Conservation (phyloP, 2,888 invertebrate genomes). For the Pheosia gnoma region DNA sequence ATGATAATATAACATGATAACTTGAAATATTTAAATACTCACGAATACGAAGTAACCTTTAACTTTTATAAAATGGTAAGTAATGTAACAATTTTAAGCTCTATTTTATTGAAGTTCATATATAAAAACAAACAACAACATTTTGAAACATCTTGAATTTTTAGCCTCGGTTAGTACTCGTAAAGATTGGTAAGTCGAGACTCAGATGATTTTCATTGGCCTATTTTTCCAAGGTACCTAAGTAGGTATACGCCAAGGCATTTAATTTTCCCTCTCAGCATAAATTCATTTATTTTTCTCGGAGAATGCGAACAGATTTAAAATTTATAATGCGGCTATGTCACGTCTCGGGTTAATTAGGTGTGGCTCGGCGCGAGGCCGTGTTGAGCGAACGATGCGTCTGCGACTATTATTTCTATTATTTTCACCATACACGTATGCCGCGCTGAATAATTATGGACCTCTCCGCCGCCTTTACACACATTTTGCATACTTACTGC, state of each 20-base stretch:
- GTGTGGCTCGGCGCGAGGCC: conserved; percentile 54
- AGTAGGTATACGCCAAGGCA: conserved; percentile 4
- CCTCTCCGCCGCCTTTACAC: conserved; percentile 58
- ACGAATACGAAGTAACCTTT: too few relatives aligned
- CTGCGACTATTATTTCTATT: conserved; percentile 60
- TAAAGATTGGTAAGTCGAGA: too few relatives aligned
- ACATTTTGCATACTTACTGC: conserved; percentile 66
- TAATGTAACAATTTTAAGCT: too few relatives aligned
- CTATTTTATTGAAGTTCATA: too few relatives aligned
- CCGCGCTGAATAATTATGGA: conserved; percentile 63
- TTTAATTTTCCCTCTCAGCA: conserved; percentile 24
- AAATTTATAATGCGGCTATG: conserved; percentile 75
- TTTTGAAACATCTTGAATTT: too few relatives aligned
- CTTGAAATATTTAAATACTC: neutral
- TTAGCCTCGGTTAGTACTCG: too few relatives aligned
- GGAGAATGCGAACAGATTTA: conserved; percentile 64
- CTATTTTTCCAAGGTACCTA: neutral
- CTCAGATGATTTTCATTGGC: too few relatives aligned
- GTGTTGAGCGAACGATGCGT: conserved; percentile 46
- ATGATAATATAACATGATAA: neutral
- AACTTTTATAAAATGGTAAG: too few relatives aligned
- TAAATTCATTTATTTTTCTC: conserved; percentile 54
- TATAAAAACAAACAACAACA: too few relatives aligned
- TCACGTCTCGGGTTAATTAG: conserved; percentile 78
- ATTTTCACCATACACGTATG: conserved; percentile 49